phyloP scores from a whole-genome alignment of 2,113 vertebrate species.

The Caranx melampygus region DNA sequence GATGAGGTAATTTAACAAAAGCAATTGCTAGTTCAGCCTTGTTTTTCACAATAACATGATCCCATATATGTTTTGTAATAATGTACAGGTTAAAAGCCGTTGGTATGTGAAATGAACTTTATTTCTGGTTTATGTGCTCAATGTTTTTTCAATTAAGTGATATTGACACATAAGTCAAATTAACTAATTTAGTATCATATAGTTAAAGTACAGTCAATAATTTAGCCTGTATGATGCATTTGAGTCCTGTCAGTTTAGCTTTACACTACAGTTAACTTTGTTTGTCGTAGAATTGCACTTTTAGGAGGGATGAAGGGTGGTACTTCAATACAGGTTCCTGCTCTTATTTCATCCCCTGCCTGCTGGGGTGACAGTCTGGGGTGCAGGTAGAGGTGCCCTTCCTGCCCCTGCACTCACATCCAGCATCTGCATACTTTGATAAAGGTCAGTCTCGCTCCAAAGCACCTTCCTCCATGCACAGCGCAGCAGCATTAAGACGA shows the following conservation, averaged over 20 bases:
- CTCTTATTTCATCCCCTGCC: constrained; percentile 43
- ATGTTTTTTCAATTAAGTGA: neutral
- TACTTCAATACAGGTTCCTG: constrained; percentile 29
- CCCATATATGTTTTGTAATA: neutral
- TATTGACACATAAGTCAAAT: too few species aligned
- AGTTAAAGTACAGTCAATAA: neutral
- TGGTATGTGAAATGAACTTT: neutral
- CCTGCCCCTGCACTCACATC: constrained; percentile 38
- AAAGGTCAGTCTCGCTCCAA: constrained; percentile 68
- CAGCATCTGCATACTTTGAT: constrained; percentile 66
- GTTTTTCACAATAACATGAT: neutral
- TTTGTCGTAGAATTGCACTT: neutral
- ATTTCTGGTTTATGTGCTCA: neutral
- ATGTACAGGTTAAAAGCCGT: too few species aligned
- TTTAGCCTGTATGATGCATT: neutral
- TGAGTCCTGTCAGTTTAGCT: neutral
- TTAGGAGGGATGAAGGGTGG: constrained; percentile 28
- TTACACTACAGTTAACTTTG: neutral
- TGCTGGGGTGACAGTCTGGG: constrained; percentile 18
- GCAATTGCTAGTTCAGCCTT: too few species aligned
- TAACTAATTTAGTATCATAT: neutral
- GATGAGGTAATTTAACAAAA: too few species aligned
- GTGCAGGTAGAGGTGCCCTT: constrained; percentile 41
- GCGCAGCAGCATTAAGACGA: constrained; percentile 52
- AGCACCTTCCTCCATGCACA: constrained; percentile 51